A percentile compares a stretch with the other conserved stretches of the same genome.
Conservation (phyloP, 1,140 invertebrate species). For the Brachionus calyciflorus region DNA sequence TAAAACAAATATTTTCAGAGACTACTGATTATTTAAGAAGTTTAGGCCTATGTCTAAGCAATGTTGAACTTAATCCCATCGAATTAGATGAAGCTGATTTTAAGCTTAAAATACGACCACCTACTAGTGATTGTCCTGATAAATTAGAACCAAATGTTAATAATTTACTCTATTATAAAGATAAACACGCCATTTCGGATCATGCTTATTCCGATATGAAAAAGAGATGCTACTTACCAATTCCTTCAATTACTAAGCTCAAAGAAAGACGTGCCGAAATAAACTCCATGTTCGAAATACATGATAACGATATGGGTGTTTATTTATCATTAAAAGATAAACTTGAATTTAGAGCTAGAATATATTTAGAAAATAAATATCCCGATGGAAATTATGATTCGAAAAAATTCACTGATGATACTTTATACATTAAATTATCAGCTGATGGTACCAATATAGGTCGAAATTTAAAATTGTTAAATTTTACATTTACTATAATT, state of each 20-base stretch:
- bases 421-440: not conserved
- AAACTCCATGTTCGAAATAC: conserved; percentile 31
- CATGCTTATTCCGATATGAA: conserved; percentile 31
- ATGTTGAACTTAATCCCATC: not conserved
- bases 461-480: conserved; percentile 38
- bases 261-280: conserved; percentile 19
- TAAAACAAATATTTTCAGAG: not conserved
- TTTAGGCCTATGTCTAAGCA: conserved; percentile 18
- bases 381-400: not conserved
- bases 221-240: conserved; percentile 4
- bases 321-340: conserved; percentile 7
- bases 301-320: conserved; percentile 37
- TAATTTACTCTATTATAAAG: conserved; percentile 37
- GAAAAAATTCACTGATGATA: not conserved
- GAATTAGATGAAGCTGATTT: conserved; percentile 39
- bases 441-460: conserved; percentile 43
- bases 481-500: conserved; percentile 43
- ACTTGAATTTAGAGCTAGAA: not conserved
- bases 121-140: not conserved
- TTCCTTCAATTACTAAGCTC: conserved; percentile 17
- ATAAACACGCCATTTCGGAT: conserved; percentile 40
- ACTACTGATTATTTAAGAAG: not conserved
- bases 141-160: conserved; percentile 27
- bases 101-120: conserved; percentile 4
- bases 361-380: not conserved